Base-by-base conservation (phyloP, 2,797 vertebrate genomes). In the Trachops cirrhosus region DNA sequence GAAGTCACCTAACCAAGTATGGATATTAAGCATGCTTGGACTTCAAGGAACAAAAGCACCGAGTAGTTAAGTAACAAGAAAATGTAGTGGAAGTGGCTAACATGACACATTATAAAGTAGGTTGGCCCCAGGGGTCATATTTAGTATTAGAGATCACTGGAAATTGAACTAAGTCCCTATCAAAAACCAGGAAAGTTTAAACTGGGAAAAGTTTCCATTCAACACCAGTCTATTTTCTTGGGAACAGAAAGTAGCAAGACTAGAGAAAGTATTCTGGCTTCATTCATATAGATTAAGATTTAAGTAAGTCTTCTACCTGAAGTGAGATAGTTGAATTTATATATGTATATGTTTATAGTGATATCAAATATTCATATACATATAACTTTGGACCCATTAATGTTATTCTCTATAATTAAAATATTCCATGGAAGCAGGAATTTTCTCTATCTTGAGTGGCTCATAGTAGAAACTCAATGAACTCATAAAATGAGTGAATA, bases 121-220 rank as follows among this genome's bases (percentile, higher is more conserved):
- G 7, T 9, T 84, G 48, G 1, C 46, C 24, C 67, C 1, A 57
- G 9, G 2, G 0, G 2, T 5, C 4, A 9, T 75, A 37, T 41
- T 78, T 91, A 64, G 10, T 29, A 19, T 6, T 26, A 2, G 0
- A 48, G n/a, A 44, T 90, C 5, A 92, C 2, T 37, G 77, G 9
- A 94, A 67, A 21, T 48, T 64, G 19, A 77, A 70, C 16, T 4
- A 80, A 41, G 26, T 48, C 32, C 9, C 5, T 73, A 9, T 77
- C 15, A 84, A 57, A 41, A 80, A 24, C 2, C 12, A 62, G 77
- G 5, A 16, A 57, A 68, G 2, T 34, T 83, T 26, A 62, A 75
- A 64, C 6, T 16, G 22, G 0, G 4, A 64, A 29, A 59, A 2
- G 0, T 3, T 26, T 70, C 41, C 48, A 57, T 26, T 71, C 19